Base-by-base conservation (phyloP, 1,140 invertebrate species). In the Oreohelix idahoensis region DNA sequence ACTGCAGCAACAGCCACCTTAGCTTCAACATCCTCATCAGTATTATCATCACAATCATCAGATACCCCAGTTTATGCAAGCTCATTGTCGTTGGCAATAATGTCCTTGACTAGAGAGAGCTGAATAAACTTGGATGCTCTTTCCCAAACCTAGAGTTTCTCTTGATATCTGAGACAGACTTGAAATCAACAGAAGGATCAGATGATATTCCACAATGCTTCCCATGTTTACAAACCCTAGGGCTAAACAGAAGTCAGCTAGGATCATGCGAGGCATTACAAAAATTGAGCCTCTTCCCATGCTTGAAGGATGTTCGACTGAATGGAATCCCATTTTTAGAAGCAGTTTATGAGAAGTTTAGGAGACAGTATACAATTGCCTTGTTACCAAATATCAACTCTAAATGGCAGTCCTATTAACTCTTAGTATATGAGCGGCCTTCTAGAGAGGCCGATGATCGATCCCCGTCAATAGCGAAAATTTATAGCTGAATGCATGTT, bases 391-490 rank as follows among this genome's bases (percentile, higher is more conserved):
- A 96, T 90, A 95, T 98, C 35, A 84, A 96, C 95, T 73, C 93
- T 98, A 26, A 98, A 98, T 74, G 97, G 97, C 32, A 97, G 97
- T 70, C 94, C 94, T 42, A 96, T 98, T n/a, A n/a, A n/a, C n/a
- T n/a, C n/a, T n/a, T n/a, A n/a, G n/a, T n/a, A n/a, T n/a, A n/a
- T n/a, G n/a, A n/a, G n/a, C n/a, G n/a, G n/a, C n/a, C n/a, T n/a
- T n/a, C n/a, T n/a, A n/a, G n/a, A n/a, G n/a, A n/a, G n/a, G n/a
- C n/a, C n/a, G n/a, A n/a, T n/a, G n/a, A n/a, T n/a, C n/a, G n/a
- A n/a, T n/a, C n/a, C n/a, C n/a, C n/a, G n/a, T n/a, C n/a, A n/a
- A n/a, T n/a, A n/a, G n/a, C n/a, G n/a, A n/a, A n/a, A n/a, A n/a
- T n/a, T n/a, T n/a, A n/a, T n/a, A n/a, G n/a, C n/a, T n/a, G n/a